These are phyloP conservation scores for Drosophila pseudotalamancana DNA, from an alignment of 2,888 invertebrate species.

Conservation along the genomic window DNA sequence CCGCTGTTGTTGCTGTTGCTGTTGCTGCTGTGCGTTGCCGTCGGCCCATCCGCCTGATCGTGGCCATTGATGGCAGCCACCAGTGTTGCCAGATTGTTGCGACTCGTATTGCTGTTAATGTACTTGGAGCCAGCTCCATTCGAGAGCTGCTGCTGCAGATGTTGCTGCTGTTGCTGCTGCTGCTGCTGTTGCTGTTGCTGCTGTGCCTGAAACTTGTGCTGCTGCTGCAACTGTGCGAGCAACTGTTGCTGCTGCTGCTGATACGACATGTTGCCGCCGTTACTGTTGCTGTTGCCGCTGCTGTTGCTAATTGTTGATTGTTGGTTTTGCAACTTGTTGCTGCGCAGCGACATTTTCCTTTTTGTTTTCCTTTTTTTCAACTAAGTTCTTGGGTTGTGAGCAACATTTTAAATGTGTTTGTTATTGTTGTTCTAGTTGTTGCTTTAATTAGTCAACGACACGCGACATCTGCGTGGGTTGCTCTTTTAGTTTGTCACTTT, in stretches of 20 bases:
- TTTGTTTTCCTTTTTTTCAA: constrained; percentile 10
- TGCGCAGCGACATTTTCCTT: constrained; percentile 83
- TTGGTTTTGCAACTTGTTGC: constrained; percentile 78
- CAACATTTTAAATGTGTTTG: constrained; percentile 8
- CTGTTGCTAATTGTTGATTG: constrained; percentile 49
- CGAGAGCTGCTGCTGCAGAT: constrained; percentile 68
- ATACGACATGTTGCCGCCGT: constrained; percentile 61
- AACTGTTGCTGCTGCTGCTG: constrained; percentile 73
- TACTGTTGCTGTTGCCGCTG: constrained; percentile 51
- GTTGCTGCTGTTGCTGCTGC: constrained; percentile 63
- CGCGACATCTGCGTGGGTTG: constrained; percentile 58
- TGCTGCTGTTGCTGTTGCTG: constrained; percentile 49
- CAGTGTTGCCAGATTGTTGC: constrained; percentile 67
- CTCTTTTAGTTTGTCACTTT: constrained; percentile 46
- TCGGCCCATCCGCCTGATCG: constrained; percentile 47
- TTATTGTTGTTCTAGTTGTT: constrained; percentile 9
- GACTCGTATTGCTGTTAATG: constrained; percentile 68
- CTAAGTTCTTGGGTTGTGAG: constrained; percentile 24
- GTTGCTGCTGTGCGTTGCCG: not conserved
- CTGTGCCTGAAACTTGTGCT: constrained; percentile 71
- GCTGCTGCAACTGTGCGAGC: constrained; percentile 74
- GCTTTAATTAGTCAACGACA: constrained; percentile 58
- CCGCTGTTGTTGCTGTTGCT: constrained; percentile 27
- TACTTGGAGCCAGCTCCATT: constrained; percentile 67
- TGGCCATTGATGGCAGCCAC: constrained; percentile 78